A percentile compares a stretch with the other conserved stretches of the same genome.
phyloP scores from a whole-genome alignment of 2,113 vertebrate genomes.

The Etheostoma spectabile region DNA sequence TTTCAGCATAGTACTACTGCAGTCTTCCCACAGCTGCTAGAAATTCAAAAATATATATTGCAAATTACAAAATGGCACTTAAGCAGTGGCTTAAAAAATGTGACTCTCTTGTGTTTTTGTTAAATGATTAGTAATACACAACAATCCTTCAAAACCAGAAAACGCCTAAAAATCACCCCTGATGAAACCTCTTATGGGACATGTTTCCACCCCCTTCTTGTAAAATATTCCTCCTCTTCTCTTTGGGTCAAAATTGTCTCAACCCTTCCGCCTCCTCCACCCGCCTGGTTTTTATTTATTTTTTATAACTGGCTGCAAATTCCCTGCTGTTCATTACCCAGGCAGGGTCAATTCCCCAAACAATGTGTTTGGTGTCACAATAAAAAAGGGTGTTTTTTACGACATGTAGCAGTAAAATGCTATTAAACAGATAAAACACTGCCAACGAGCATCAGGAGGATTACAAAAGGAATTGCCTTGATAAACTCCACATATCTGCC shows the following conservation, averaged over 20 bases:
- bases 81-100: not conserved
- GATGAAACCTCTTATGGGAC: conserved; percentile 38
- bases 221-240: conserved; percentile 65
- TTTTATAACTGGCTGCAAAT: conserved; percentile 69
- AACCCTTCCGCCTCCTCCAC: not conserved
- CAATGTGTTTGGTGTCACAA: conserved; percentile 82
- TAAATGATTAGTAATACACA: not conserved
- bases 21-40: not conserved
- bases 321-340: conserved; percentile 82
- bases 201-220: conserved; percentile 9
- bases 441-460: conserved; percentile 80
- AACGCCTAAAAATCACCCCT: conserved; percentile 25
- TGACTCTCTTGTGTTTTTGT: not conserved
- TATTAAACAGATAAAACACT: conserved; percentile 83
- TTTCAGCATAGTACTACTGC: not conserved
- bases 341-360: conserved; percentile 81
- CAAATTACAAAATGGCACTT: not conserved
- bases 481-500: conserved; percentile 82
- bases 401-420: conserved; percentile 76
- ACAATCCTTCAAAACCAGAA: conserved; percentile 12
- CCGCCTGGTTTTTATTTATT: not conserved
- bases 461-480: conserved; percentile 83
- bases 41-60: not conserved
- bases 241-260: conserved; percentile 44
- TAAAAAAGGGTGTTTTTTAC: conserved; percentile 81